phyloP scores from a whole-genome alignment of 2,113 vertebrate genomes.

The Heterochromis multidens region DNA sequence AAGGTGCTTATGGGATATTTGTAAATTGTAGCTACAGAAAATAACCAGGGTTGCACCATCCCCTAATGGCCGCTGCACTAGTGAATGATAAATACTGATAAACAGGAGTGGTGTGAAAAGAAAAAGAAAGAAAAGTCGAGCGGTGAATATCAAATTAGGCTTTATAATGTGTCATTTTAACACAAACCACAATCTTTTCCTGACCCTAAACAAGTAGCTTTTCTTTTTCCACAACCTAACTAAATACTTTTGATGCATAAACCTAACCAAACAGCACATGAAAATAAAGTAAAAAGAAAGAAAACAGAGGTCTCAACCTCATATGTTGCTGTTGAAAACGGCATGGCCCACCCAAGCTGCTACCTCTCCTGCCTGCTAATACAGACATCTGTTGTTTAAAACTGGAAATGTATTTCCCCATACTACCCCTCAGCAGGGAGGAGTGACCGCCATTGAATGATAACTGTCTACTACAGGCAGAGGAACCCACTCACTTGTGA shows the following conservation, averaged over 20 bases:
- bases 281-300: rapidly evolving
- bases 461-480: not conserved
- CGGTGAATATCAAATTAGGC: not conserved
- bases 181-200: not conserved
- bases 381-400: not conserved
- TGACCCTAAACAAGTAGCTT: not conserved
- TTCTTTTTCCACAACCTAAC: not conserved
- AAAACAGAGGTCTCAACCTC: not conserved
- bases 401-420: not conserved
- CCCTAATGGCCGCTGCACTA: rapidly evolving
- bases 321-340: not conserved
- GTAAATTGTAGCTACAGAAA: not conserved
- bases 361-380: not conserved
- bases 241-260: not conserved
- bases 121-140: not conserved
- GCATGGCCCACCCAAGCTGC: not conserved
- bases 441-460: not conserved
- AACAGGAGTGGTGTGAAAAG: not conserved
- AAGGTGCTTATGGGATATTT: not conserved
- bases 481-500: not conserved
- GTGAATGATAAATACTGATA: not conserved
- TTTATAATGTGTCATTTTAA: not conserved
- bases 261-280: not conserved
- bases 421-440: not conserved
- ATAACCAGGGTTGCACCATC: rapidly evolving